Evolutionary conservation across 2,113 vertebrate genomes (phyloP).

Genomic region (Cyanoderma ruficeps): DNA sequence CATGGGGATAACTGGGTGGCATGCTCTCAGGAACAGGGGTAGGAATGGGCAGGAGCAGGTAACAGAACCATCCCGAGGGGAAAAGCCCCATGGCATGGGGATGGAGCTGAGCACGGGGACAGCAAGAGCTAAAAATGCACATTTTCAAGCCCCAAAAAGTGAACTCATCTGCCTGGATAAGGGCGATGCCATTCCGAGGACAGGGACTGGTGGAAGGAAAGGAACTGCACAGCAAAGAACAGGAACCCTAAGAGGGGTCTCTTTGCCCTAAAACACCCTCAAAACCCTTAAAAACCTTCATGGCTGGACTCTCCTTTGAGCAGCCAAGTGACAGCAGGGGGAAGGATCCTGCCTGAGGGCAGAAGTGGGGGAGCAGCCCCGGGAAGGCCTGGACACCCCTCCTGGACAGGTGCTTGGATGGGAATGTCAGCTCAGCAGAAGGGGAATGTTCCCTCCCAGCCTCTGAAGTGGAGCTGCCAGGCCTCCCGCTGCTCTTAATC

Average conservation of each 20-base stretch:
- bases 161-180: not conserved
- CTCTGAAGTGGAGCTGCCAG: constrained; percentile 29
- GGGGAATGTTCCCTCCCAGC: not conserved
- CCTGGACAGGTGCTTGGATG: constrained; percentile 18
- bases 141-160: not conserved
- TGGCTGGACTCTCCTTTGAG: not conserved
- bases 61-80: fast-evolving
- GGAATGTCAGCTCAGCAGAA: not conserved
- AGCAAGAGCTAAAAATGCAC: not conserved
- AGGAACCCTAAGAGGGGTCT: not conserved
- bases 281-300: not conserved
- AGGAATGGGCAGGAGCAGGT: not conserved
- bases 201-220: not conserved
- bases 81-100: not conserved
- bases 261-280: not conserved
- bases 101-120: fast-evolving
- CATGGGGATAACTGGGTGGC: not conserved
- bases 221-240: not conserved
- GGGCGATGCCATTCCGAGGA: not conserved
- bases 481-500: constrained; percentile 30
- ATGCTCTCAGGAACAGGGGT: not conserved
- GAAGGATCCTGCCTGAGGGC: not conserved
- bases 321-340: not conserved
- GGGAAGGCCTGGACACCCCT: fast-evolving
- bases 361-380: not conserved